A percentile compares a stretch with the other conserved stretches of the same genome.
Evolutionary conservation across 1,140 invertebrate genomes (phyloP).

Genomic region (Periplaneta americana): DNA sequence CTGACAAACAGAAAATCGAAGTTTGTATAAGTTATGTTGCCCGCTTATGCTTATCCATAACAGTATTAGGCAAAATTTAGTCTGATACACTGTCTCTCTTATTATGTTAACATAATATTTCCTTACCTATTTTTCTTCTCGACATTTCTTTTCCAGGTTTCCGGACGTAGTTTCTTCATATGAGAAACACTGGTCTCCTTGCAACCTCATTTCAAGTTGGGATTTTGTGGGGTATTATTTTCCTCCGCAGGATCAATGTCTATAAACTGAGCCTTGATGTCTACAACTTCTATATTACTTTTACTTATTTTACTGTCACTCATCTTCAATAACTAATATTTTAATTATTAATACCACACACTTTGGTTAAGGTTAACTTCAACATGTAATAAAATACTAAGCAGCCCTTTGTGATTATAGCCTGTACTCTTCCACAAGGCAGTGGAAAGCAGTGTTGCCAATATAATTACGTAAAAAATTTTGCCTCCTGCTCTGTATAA

Average conservation of each 20-base stretch:
- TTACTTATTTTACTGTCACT: background rate
- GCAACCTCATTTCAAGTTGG: background rate
- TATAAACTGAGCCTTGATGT: background rate
- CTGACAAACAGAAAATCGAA: background rate
- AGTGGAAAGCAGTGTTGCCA: too few relatives aligned
- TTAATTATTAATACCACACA: too few relatives aligned
- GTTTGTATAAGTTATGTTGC: background rate
- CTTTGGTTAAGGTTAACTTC: too few relatives aligned
- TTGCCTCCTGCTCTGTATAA: too few relatives aligned
- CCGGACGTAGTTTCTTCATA: background rate
- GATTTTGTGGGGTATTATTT: background rate
- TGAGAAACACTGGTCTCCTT: background rate
- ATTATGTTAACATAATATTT: background rate
- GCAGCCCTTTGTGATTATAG: too few relatives aligned
- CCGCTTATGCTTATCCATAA: background rate
- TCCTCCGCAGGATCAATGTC: background rate
- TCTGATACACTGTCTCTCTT: background rate
- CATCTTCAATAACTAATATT: background rate
- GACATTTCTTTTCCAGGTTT: slow-evolving; percentile 3
- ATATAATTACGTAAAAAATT: too few relatives aligned
- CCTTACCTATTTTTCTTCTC: background rate
- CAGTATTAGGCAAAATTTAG: too few relatives aligned
- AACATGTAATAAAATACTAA: too few relatives aligned
- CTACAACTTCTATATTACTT: background rate
- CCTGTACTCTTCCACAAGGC: too few relatives aligned